These are phyloP conservation scores for Glomeris marginata DNA, from an alignment of 2,888 invertebrate genomes.

Conservation along the genomic window DNA sequence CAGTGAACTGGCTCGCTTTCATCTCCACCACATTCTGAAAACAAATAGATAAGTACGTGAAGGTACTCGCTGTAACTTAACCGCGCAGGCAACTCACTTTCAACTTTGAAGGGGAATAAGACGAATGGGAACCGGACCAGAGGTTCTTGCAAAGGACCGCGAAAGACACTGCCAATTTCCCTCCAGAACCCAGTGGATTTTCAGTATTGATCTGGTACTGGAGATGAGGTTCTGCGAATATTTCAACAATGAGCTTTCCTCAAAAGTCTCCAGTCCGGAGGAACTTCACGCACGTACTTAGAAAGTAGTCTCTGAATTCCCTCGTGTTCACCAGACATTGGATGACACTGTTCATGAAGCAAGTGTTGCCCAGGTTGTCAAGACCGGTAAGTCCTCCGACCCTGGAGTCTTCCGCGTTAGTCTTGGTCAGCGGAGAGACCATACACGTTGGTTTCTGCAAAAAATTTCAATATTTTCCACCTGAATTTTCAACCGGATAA, in stretches of 20 bases:
- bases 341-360: conserved; percentile 38
- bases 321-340: conserved; percentile 36
- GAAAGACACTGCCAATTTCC: conserved; percentile 34
- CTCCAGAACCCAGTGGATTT: conserved; percentile 35
- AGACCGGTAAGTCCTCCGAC: conserved; percentile 33
- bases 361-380: no score
- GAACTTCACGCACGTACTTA: no score
- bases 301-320: conserved; percentile 36
- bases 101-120: conserved; percentile 33
- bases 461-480: no score
- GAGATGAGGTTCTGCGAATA: conserved; percentile 24
- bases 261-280: no score
- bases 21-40: conserved; percentile 31
- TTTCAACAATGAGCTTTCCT: no score
- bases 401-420: conserved; percentile 6
- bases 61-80: neutral
- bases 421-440: conserved; percentile 27
- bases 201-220: conserved; percentile 33
- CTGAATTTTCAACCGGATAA: no score
- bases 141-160: conserved; percentile 33
- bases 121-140: conserved; percentile 32
- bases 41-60: conserved; percentile 2
- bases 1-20: conserved; percentile 32
- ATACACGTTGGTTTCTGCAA: conserved; percentile 28
- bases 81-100: conserved; percentile 24